Conservation (phyloP, 2,888 invertebrate species). For the Drosophila silvestris region DNA sequence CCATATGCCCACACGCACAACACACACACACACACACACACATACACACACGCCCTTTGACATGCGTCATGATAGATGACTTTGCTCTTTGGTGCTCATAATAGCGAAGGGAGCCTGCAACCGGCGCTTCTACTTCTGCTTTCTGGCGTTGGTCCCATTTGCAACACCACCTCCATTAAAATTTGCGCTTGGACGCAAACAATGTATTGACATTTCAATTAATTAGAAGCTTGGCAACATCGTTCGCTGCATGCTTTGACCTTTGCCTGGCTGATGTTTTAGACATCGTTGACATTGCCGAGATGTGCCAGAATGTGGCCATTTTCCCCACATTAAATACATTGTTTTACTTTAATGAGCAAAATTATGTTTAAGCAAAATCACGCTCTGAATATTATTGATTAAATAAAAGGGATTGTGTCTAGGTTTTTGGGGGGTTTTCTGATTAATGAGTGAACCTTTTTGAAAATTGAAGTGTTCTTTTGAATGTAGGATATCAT, state of each 20-base stretch:
- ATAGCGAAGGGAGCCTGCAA: constrained; percentile 24
- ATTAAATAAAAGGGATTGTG: constrained; percentile 11
- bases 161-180: constrained; percentile 41
- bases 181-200: constrained; percentile 47
- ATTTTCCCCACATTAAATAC: not conserved
- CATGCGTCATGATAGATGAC: constrained; percentile 57
- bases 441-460: not conserved
- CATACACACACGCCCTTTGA: constrained; percentile 16
- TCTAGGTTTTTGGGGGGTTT: not conserved
- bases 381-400: constrained; percentile 1
- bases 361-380: not conserved
- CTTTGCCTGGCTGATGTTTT: constrained; percentile 53
- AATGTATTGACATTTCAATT: constrained; percentile 80
- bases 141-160: constrained; percentile 13
- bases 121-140: not conserved
- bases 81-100: constrained; percentile 50
- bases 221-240: constrained; percentile 58
- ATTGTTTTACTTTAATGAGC: not conserved
- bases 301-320: constrained; percentile 22
- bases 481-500: not conserved
- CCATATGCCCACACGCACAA: not conserved
- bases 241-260: constrained; percentile 56
- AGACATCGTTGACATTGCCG: constrained; percentile 28
- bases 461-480: not conserved
- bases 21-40: not conserved